These are phyloP conservation scores for Magallana ariakensis DNA, from an alignment of 1,140 invertebrate species.

Conservation along the genomic window DNA sequence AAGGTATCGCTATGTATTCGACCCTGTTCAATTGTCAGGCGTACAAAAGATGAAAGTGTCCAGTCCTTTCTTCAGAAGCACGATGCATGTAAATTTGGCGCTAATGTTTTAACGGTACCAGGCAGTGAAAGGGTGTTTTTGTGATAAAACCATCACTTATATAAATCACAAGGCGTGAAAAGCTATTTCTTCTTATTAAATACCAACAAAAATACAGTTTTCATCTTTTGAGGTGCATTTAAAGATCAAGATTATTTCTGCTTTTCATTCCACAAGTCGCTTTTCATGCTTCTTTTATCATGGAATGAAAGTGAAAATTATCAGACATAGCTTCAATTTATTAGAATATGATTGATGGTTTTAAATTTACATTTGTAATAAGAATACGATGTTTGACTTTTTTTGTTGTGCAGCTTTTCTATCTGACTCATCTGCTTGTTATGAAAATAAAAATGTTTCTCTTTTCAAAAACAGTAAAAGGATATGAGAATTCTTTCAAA, in stretches of 20 bases:
- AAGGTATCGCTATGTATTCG: not conserved
- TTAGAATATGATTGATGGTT: conserved; percentile 35
- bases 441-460: conserved; percentile 3
- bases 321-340: conserved; percentile 22
- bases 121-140: conserved; percentile 28
- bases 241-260: conserved; percentile 29
- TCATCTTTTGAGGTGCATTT: conserved; percentile 34
- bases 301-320: conserved; percentile 34
- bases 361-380: not conserved
- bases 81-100: conserved; percentile 33
- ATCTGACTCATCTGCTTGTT: conserved; percentile 26
- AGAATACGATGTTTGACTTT: conserved; percentile 5
- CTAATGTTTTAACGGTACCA: conserved; percentile 36
- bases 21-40: not conserved
- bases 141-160: conserved; percentile 28
- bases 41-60: not conserved
- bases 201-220: conserved; percentile 27
- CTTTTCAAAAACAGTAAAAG: not conserved
- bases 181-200: conserved; percentile 39
- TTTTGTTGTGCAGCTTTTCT: conserved; percentile 3
- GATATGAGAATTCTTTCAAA: not conserved
- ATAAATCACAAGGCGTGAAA: conserved; percentile 29
- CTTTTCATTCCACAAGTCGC: conserved; percentile 26
- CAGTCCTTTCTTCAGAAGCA: not conserved
- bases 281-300: conserved; percentile 33